These are phyloP conservation scores for Apodemia duryi DNA, from an alignment of 2,888 invertebrate genomes.

Conservation along the genomic window DNA sequence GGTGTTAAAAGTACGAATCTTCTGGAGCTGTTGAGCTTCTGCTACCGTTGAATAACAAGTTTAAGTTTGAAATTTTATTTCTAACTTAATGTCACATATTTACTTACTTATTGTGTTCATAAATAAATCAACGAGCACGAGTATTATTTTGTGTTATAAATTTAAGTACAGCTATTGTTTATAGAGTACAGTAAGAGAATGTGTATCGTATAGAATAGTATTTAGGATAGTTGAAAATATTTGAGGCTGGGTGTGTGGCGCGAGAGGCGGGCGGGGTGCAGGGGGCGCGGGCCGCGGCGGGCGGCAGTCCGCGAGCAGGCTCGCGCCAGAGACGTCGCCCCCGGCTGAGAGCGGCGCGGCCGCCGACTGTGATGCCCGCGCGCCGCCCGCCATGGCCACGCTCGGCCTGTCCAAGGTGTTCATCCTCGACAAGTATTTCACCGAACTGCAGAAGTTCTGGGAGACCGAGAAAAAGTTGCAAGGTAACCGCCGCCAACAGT, in stretches of 20 bases:
- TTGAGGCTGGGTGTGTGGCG: neutral
- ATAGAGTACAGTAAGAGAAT: no score
- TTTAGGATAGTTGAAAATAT: no score
- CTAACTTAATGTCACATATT: no score
- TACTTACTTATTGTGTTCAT: no score
- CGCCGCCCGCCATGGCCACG: conserved; percentile 89
- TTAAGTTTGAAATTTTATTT: no score
- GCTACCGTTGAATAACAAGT: no score
- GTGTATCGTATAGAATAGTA: no score
- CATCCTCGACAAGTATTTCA: conserved; percentile 98
- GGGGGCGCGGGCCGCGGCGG: conserved; percentile 27
- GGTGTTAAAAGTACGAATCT: no score
- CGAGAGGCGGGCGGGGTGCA: conserved; percentile 25
- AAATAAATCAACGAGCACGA: no score
- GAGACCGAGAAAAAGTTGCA: conserved; percentile 97
- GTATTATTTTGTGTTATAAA: no score
- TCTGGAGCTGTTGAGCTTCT: no score
- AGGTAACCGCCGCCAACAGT: conserved; percentile 82
- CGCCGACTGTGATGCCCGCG: conserved; percentile 67
- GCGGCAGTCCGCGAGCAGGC: conserved; percentile 37
- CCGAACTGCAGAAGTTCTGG: conserved; percentile 97
- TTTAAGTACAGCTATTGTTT: no score
- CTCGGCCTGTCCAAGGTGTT: conserved; percentile 97
- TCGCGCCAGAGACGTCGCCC: conserved; percentile 55
- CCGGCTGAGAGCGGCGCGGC: conserved; percentile 48